A percentile compares a stretch with the other conserved stretches of the same genome.
These are phyloP conservation scores for Ciona savignyi DNA, from an alignment of 23 tunicate genomes.

Conservation along the genomic window DNA sequence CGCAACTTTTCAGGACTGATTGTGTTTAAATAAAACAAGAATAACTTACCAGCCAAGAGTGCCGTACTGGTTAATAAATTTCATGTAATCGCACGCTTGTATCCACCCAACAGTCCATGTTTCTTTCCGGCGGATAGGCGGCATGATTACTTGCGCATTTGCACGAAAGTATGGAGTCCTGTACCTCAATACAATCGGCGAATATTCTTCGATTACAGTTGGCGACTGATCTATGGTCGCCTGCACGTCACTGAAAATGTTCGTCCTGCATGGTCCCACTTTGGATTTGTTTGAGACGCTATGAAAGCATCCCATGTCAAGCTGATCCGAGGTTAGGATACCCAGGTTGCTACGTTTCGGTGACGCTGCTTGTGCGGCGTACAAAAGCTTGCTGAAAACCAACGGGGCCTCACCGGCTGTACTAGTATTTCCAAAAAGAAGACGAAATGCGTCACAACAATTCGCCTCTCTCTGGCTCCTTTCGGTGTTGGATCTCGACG, in stretches of 20 bases:
- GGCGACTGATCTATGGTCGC: slow-evolving; percentile 89
- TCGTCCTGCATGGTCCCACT: slow-evolving; percentile 70
- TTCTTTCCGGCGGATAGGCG: slow-evolving; percentile 86
- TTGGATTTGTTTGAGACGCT: slow-evolving; percentile 75
- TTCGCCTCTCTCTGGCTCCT: neutral
- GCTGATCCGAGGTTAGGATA: slow-evolving; percentile 17
- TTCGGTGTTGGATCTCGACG: neutral
- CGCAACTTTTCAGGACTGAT: neutral
- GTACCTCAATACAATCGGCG: slow-evolving; percentile 88
- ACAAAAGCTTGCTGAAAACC: slow-evolving; percentile 17
- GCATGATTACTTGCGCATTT: slow-evolving; percentile 88
- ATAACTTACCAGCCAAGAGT: slow-evolving; percentile 87
- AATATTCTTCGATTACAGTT: slow-evolving; percentile 78
- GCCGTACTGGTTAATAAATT: slow-evolving; percentile 95
- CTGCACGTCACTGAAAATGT: slow-evolving; percentile 64
- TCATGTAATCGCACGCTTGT: slow-evolving; percentile 97
- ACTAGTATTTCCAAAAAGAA: slow-evolving; percentile 13
- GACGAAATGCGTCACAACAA: slow-evolving; percentile 19
- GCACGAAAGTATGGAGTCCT: slow-evolving; percentile 97
- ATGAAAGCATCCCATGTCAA: slow-evolving; percentile 92
- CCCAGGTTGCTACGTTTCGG: slow-evolving; percentile 28
- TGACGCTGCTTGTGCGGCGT: slow-evolving; percentile 37
- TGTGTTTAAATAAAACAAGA: neutral
- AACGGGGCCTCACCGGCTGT: slow-evolving; percentile 4
- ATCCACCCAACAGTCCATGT: slow-evolving; percentile 99